Base-by-base conservation (phyloP, 2,888 invertebrate species). In the Himalopsyche tibetana region DNA sequence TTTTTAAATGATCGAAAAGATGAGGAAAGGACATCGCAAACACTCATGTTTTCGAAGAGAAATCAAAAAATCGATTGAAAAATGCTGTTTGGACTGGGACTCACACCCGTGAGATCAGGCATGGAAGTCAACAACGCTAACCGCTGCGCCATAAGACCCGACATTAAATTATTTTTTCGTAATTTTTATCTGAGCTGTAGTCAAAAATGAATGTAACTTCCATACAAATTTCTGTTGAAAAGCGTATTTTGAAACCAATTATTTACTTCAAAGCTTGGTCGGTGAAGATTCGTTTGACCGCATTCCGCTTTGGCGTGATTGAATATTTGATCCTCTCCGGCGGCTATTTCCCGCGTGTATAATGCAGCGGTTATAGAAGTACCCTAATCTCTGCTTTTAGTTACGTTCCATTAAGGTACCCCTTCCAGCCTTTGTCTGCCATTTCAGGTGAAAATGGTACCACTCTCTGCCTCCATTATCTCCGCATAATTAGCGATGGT, bases 371-470 rank as follows among this genome's bases (percentile, higher is more conserved):
- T 74, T 74, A 74, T 36, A 74, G 28, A 74, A 74, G 74, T 74
- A 74, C 74, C 74, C 36, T 74, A 74, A 74, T 74, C 74, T 74
- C 74, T 74, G 74, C 74, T 74, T 74, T 74, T 74, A 74, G 74
- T 74, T 74, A 74, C 74, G 74, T 74, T 74, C 74, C 74, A 74
- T 74, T 74, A 74, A 74, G 36, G 36, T 74, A 74, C 74, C 74
- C 74, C 74, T 74, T 36, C 74, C 11, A 38, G 74, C 74, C 74
- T 74, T 74, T 74, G 74, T 74, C 28, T 74, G 74, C 38, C 74
- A 38, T 74, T 74, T 12, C 74, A 74, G 74, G 74, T 74, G 74
- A 74, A 74, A 74, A 74, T 38, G 19, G 74, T 36, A 74, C 74
- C 74, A 12, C 74, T 28, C 36, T 4, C 15, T 36, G 74, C 74